A percentile compares a stretch with the other conserved stretches of the same genome.
Evolutionary conservation across 92 coral and sea anemone species (phyloP).

Genomic region (Bergia sp.): DNA sequence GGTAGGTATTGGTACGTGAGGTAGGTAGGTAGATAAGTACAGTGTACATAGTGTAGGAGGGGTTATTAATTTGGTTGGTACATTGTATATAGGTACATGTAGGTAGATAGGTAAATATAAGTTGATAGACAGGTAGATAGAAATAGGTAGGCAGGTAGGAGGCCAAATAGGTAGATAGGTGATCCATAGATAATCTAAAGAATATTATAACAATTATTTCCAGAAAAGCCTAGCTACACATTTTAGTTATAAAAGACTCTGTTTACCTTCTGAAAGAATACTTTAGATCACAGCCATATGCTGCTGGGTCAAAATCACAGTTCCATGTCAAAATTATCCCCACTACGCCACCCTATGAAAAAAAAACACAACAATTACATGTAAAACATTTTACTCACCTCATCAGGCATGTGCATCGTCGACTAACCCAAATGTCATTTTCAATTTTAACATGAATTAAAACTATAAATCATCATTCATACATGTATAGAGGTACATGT

Average conservation of each 20-base stretch:
- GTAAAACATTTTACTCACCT: not conserved
- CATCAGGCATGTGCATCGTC: not conserved
- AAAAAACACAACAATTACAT: not conserved
- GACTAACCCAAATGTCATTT: not conserved
- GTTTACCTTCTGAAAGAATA: slow-evolving; percentile 62
- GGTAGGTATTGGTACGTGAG: too few species aligned
- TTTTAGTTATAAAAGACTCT: not conserved
- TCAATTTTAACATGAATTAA: too few species aligned
- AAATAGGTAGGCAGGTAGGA: not conserved
- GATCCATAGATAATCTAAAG: not conserved
- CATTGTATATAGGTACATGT: too few species aligned
- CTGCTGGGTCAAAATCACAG: slow-evolving; percentile 71
- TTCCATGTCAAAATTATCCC: slow-evolving; percentile 70
- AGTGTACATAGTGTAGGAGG: too few species aligned
- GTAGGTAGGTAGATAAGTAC: too few species aligned
- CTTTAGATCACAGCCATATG: slow-evolving; percentile 65
- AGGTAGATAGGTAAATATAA: not conserved
- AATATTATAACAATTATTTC: not conserved
- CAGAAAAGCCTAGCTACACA: too few species aligned
- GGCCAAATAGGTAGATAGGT: not conserved
- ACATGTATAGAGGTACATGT: too few species aligned
- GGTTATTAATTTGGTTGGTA: too few species aligned
- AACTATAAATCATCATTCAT: too few species aligned
- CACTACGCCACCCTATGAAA: slow-evolving; percentile 74
- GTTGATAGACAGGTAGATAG: not conserved